Evolutionary conservation across 2,888 invertebrate genomes (phyloP).

Genomic region (Aplocera efformata): DNA sequence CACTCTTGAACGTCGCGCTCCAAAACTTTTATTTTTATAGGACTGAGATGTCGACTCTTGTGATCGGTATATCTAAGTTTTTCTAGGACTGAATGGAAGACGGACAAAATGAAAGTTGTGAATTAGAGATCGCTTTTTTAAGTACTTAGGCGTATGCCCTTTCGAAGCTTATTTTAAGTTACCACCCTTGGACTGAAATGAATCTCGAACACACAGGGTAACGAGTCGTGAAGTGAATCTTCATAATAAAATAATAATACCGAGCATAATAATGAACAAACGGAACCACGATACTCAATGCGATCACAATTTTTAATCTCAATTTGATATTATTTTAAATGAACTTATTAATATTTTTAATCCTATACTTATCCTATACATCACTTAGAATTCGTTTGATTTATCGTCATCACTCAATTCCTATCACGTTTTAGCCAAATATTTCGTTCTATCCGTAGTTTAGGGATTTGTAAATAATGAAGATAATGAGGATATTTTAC

Average conservation of each 20-base stretch:
- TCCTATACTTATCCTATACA: conserved; percentile 43
- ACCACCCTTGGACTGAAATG: conserved; percentile 44
- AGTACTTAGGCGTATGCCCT: conserved; percentile 49
- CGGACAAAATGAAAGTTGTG: conserved; percentile 25
- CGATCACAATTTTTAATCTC: conserved; percentile 63
- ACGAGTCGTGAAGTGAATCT: conserved; percentile 51
- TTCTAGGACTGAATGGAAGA: conserved; percentile 43
- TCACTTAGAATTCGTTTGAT: conserved; percentile 50
- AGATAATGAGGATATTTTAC: conserved; percentile 51
- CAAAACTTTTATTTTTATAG: conserved; percentile 46
- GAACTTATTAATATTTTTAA: conserved; percentile 27
- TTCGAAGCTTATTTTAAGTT: conserved; percentile 41
- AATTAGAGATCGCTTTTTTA: conserved; percentile 36
- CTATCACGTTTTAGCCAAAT: conserved; percentile 78
- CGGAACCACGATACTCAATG: conserved; percentile 65
- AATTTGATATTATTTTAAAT: conserved; percentile 48
- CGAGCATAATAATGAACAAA: conserved; percentile 56
- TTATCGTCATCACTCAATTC: conserved; percentile 49
- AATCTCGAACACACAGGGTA: conserved; percentile 75
- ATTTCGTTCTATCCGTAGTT: conserved; percentile 67
- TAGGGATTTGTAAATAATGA: conserved; percentile 72
- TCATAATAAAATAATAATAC: conserved; percentile 43
- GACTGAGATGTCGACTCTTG: conserved; percentile 49
- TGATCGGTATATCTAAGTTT: conserved; percentile 45
- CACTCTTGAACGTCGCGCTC: background rate